Evolutionary conservation across 1,140 invertebrate genomes (phyloP).

Genomic region (Drosophila chauvacae): DNA sequence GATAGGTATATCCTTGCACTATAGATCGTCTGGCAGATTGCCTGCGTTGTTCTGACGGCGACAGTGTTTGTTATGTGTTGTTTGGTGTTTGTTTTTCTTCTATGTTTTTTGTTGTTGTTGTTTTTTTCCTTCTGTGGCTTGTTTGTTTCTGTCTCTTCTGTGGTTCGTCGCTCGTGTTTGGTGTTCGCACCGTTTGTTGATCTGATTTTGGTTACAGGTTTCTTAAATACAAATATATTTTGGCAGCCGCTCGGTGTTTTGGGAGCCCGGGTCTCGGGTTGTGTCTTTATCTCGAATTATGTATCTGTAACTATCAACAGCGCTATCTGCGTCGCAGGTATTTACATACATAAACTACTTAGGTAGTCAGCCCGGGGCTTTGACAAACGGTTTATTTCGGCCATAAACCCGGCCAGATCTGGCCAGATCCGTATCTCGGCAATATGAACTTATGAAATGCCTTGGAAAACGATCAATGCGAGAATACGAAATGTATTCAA

Average conservation of each 20-base stretch:
- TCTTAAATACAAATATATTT: constrained; percentile 18
- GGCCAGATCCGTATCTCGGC: constrained; percentile 52
- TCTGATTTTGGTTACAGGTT: constrained; percentile 64
- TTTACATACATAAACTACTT: constrained; percentile 62
- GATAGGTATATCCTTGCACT: constrained; percentile 36
- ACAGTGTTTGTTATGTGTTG: constrained; percentile 31
- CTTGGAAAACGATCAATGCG: constrained; percentile 27
- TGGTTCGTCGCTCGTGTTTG: constrained; percentile 57
- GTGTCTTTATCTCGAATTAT: constrained; percentile 58
- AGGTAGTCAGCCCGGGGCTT: constrained; percentile 51
- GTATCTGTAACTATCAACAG: constrained; percentile 56
- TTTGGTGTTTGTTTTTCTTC: constrained; percentile 25
- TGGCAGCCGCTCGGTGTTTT: constrained; percentile 42
- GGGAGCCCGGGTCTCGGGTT: constrained; percentile 15
- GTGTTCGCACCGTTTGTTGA: constrained; percentile 63
- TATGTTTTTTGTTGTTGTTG: constrained; percentile 13
- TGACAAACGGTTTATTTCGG: constrained; percentile 51
- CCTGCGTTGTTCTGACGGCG: constrained; percentile 41
- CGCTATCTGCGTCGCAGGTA: constrained; percentile 55
- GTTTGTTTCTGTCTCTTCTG: constrained; percentile 29
- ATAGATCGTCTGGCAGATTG: constrained; percentile 44
- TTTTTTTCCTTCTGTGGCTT: constrained; percentile 6
- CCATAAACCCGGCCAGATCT: constrained; percentile 51
- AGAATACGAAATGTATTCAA: constrained; percentile 28
- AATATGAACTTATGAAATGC: constrained; percentile 67